Base-by-base conservation (phyloP, 2,113 vertebrate genomes). In the Genyomyrus donnyi region DNA sequence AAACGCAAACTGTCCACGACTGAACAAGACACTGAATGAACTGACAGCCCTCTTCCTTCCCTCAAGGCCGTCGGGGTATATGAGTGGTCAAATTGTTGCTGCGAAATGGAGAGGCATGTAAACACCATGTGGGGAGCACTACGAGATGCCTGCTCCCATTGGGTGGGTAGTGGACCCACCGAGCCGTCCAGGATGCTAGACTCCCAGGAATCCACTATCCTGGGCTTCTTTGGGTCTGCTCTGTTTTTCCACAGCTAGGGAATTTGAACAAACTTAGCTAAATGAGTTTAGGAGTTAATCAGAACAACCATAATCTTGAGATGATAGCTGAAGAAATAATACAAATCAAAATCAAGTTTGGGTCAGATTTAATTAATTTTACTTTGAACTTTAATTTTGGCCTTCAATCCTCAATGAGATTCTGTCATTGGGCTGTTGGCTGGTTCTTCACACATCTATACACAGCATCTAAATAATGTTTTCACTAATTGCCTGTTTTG, bases 401-500 rank as follows among this genome's bases (percentile, higher is more conserved):
- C 8, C 58, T 62, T 62, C 24, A 62, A 24, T 62, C 7, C 58
- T n/a, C 58, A 9, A 62, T n/a, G 6, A n/a, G 21, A 62, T 53
- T 53, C 52, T 62, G 58, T n/a, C 24, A n/a, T 24, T 62, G 58
- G 58, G 24, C 58, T n/a, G 8, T 62, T 62, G 58, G 7, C 24
- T 27, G 7, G 21, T 62, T 62, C 24, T 62, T 62, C 58, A 94
- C 94, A 94, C 92, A 93, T 91, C 93, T 93, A 94, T 95, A 95
- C 24, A 9, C 95, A 95, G 95, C 84, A 89, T 94, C 95, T 96
- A 93, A 95, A 94, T 95, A 95, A 96, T 93, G 92, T 93, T 93
- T 91, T 95, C 93, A 96, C 95, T 96, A 96, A 96, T 96, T 96
- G 94, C 92, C 94, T 94, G 91, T 53, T 96, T 96, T 95, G 95